These are phyloP conservation scores for Polydrusus pterygomalis DNA, from an alignment of 2,888 invertebrate species.

Conservation along the genomic window DNA sequence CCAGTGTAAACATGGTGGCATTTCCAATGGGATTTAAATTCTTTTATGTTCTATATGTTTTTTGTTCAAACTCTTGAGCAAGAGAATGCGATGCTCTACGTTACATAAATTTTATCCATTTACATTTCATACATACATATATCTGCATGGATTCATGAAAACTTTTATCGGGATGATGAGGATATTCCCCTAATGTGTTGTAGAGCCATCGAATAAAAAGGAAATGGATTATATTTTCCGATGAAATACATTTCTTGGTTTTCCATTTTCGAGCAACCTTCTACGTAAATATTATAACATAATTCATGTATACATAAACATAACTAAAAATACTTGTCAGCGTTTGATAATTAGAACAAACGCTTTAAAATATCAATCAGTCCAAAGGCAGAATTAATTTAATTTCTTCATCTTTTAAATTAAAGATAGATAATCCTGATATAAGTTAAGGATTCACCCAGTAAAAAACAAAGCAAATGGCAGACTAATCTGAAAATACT, in stretches of 20 bases:
- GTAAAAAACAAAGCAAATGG: too few relatives aligned
- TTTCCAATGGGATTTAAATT: constrained; percentile 48
- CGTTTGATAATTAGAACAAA: too few relatives aligned
- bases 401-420: too few relatives aligned
- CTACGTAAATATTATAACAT: background rate
- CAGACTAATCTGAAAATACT: too few relatives aligned
- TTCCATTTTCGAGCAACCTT: constrained; percentile 5
- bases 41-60: constrained; percentile 31
- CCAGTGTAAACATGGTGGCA: constrained; percentile 48
- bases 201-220: constrained; percentile 8
- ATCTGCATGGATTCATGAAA: constrained; percentile 40
- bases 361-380: too few relatives aligned
- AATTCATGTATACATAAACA: too few relatives aligned
- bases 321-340: too few relatives aligned
- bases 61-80: constrained; percentile 35
- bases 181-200: constrained; percentile 35
- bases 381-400: too few relatives aligned
- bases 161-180: constrained; percentile 34
- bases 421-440: too few relatives aligned
- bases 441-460: too few relatives aligned
- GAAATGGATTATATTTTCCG: constrained; percentile 9
- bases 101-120: constrained; percentile 46
- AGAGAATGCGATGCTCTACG: constrained; percentile 22
- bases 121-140: constrained; percentile 26
- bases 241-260: background rate